These are phyloP conservation scores for Xenotilapia caudafasciata DNA, from an alignment of 2,113 vertebrate species.

Conservation along the genomic window DNA sequence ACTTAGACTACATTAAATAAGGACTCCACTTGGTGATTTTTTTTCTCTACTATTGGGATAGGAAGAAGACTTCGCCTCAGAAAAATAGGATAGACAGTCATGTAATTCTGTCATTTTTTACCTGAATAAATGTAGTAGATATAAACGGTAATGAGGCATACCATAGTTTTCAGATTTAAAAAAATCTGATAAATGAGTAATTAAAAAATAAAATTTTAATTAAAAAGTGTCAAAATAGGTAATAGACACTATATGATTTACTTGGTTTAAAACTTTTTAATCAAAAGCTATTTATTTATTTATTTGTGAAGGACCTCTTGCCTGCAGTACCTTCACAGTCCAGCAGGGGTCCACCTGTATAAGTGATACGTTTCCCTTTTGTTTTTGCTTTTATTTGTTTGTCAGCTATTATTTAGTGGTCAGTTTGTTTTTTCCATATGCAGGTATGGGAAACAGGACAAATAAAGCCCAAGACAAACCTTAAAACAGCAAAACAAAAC, in stretches of 20 bases:
- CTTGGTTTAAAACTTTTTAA: neutral
- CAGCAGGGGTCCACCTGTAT: neutral
- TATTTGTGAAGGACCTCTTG: neutral
- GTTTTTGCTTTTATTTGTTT: neutral
- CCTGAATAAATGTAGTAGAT: neutral
- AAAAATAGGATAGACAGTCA: neutral
- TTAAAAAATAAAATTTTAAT: rapidly evolving
- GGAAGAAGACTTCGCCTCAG: neutral
- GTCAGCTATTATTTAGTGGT: rapidly evolving
- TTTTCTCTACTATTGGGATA: neutral
- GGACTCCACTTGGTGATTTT: neutral
- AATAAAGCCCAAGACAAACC: neutral
- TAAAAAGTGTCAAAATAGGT: neutral
- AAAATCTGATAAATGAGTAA: neutral
- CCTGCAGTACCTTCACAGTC: rapidly evolving
- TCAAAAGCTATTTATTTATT: rapidly evolving
- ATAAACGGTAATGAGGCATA: neutral
- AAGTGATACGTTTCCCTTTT: neutral
- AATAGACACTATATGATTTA: neutral
- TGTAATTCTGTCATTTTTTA: neutral
- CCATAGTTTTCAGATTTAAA: neutral
- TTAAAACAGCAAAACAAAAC: neutral
- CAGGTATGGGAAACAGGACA: rapidly evolving
- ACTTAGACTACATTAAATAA: neutral
- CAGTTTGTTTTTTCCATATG: neutral